Evolutionary conservation across 2,888 invertebrate species (phyloP).

Genomic region (Drosophila mimica): DNA sequence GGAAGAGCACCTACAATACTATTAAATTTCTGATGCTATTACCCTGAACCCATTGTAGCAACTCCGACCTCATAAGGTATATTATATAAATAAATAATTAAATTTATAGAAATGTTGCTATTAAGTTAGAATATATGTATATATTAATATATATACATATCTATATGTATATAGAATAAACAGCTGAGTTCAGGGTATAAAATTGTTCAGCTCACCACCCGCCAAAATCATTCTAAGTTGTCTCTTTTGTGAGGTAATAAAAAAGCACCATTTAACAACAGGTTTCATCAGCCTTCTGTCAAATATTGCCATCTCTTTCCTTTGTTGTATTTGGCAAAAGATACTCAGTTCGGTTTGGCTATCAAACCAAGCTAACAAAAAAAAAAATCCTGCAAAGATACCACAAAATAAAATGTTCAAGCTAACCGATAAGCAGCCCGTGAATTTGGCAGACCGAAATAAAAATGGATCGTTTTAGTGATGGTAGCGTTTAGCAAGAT

Average conservation of each 20-base stretch:
- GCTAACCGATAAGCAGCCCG: constrained; percentile 33
- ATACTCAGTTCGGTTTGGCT: neutral
- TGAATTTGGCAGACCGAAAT: constrained; percentile 1
- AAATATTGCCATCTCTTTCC: constrained; percentile 17
- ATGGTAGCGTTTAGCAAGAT: neutral
- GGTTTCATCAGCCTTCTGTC: constrained; percentile 42
- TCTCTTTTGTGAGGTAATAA: neutral
- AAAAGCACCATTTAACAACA: constrained; percentile 31
- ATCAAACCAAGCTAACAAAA: constrained; percentile 8
- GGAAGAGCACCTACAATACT: constrained; percentile 15
- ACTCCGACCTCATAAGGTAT: neutral
- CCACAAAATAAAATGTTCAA: constrained; percentile 16
- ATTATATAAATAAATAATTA: neutral
- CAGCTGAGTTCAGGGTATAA: neutral
- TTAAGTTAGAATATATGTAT: neutral
- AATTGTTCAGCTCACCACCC: neutral
- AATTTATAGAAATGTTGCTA: neutral
- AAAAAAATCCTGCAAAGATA: constrained; percentile 7
- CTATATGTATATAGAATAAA: too few species aligned
- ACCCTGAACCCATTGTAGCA: neutral
- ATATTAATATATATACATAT: too few species aligned
- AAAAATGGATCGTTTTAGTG: constrained; percentile 1
- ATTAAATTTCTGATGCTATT: constrained; percentile 22
- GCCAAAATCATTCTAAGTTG: neutral
- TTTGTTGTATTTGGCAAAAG: neutral